Conservation (phyloP, 2,888 invertebrate species). For the Agrotis puta region DNA sequence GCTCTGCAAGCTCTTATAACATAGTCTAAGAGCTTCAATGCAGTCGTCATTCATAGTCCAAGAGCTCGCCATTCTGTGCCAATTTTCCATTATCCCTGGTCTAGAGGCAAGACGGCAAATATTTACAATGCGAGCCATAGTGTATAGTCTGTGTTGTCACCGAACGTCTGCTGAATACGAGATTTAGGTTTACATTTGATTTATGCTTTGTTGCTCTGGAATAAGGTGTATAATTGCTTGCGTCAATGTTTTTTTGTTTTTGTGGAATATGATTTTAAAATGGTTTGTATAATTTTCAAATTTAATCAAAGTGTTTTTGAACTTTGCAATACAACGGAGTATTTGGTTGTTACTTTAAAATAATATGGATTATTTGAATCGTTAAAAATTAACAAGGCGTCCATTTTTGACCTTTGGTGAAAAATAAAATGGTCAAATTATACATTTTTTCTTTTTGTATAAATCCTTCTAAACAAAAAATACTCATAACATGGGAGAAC, state of each 20-base stretch:
- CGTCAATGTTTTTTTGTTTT: constrained; percentile 4
- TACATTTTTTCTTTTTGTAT: too few species aligned
- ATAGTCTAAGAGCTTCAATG: constrained; percentile 61
- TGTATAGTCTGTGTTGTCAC: constrained; percentile 76
- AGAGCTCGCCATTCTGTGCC: constrained; percentile 78
- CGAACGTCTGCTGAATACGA: constrained; percentile 74
- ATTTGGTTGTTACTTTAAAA: too few species aligned
- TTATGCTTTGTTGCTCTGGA: constrained; percentile 56
- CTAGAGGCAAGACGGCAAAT: constrained; percentile 75
- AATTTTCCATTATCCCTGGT: constrained; percentile 82
- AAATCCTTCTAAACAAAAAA: too few species aligned
- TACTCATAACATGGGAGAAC: too few species aligned
- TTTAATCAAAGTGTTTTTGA: not conserved
- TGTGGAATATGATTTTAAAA: constrained; percentile 1
- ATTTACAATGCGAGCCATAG: constrained; percentile 69
- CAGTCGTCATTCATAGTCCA: constrained; percentile 79
- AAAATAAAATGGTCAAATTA: too few species aligned
- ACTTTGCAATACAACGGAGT: too few species aligned
- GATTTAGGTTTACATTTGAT: constrained; percentile 64
- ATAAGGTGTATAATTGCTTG: constrained; percentile 66
- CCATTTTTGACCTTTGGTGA: too few species aligned
- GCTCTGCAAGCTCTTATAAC: constrained; percentile 30
- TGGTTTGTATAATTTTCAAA: not conserved
- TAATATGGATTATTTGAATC: too few species aligned
- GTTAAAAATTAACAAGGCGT: too few species aligned